Evolutionary conservation across 64 coral and sea anemone genomes (phyloP).

Genomic region (Montipora capricornis): DNA sequence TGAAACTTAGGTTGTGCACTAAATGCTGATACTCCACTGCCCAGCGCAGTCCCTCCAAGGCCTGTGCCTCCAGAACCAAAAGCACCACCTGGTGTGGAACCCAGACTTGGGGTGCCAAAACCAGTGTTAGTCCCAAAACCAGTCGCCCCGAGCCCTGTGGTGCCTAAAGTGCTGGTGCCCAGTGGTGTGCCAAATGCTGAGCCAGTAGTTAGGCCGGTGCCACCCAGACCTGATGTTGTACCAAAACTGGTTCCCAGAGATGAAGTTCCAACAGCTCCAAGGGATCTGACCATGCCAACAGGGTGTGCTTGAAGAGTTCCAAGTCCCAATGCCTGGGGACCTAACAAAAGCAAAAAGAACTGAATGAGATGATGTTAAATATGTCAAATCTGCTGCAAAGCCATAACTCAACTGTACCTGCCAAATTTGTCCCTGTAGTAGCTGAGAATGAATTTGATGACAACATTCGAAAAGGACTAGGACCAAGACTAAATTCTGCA

Average conservation of each 20-base stretch:
- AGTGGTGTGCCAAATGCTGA: conserved; percentile 10
- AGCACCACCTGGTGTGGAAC: not conserved
- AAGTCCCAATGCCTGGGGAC: not conserved
- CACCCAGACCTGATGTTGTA: not conserved
- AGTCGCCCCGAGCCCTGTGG: conserved; percentile 26
- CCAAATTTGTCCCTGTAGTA: not conserved
- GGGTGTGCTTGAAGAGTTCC: conserved; percentile 7
- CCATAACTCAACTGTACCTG: not conserved
- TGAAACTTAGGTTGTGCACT: conserved; percentile 55
- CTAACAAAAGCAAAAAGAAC: not conserved
- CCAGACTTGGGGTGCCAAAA: conserved; percentile 27
- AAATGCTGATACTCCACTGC: conserved; percentile 39
- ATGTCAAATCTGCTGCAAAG: not conserved
- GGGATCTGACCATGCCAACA: not conserved
- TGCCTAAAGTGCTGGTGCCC: conserved; percentile 19
- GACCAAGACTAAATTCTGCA: conserved; percentile 68
- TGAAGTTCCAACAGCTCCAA: not conserved
- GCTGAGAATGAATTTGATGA: not conserved
- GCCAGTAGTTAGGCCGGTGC: conserved; percentile 5
- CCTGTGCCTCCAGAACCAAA: conserved; percentile 48
- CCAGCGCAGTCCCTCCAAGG: conserved; percentile 32
- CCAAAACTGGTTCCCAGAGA: conserved; percentile 10
- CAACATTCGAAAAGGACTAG: conserved; percentile 36
- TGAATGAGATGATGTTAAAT: too few species aligned
- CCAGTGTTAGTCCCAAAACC: not conserved